Percentiles rank a stretch among this genome's conserved stretches.
Conservation (phyloP, 2,888 invertebrate genomes). For the Ceratothoa steindachneri region DNA sequence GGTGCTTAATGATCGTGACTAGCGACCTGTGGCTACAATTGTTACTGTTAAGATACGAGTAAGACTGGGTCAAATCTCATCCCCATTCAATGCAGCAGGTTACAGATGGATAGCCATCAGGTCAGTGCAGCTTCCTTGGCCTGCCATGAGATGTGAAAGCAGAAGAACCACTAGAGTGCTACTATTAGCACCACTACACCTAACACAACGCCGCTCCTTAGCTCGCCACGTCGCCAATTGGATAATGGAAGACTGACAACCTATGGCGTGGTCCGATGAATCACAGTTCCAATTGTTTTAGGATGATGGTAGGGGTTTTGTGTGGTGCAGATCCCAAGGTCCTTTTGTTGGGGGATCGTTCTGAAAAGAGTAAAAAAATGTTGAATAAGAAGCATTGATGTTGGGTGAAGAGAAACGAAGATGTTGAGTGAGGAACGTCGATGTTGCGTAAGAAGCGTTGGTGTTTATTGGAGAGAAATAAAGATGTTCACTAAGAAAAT, state of each 20-base stretch:
- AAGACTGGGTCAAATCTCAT: no score
- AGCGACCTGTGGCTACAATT: no score
- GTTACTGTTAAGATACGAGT: no score
- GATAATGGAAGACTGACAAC: background rate
- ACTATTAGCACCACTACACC: background rate
- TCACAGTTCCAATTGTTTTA: background rate
- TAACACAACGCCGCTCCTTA: background rate
- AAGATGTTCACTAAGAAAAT: no score
- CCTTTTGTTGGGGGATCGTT: no score
- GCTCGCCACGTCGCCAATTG: background rate
- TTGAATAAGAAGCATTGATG: background rate
- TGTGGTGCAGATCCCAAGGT: background rate
- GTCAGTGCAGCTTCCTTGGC: background rate
- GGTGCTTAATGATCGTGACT: no score
- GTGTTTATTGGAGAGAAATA: no score
- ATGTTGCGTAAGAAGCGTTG: no score
- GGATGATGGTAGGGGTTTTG: background rate
- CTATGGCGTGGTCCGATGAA: background rate
- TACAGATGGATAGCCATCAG: no score
- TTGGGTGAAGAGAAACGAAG: background rate
- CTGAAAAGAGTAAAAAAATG: no score
- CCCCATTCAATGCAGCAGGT: no score
- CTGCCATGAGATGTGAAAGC: background rate
- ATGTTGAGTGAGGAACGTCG: background rate
- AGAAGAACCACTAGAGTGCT: background rate